Base-by-base conservation (phyloP, 2,797 vertebrate species). In the Ataeniobius toweri region DNA sequence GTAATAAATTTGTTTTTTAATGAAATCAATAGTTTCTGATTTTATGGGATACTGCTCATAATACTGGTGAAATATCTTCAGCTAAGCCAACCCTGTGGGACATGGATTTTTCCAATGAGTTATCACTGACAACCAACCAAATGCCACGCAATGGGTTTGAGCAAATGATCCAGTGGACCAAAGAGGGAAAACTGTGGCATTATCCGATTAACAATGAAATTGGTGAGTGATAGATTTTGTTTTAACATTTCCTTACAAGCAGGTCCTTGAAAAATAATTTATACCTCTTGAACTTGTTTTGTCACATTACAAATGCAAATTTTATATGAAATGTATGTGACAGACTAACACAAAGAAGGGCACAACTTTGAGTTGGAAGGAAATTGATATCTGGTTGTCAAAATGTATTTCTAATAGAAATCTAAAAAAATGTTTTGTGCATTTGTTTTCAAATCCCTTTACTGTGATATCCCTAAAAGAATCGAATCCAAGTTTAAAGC, bases 111-210 rank as follows among this genome's bases (percentile, higher is more conserved):
- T 97, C 96, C 0, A 93, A 95, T 81, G 83, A 95, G 56, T 79
- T 99, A 73, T 94, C 94, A 6, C 69, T 80, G 53, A 26, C 88
- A 5, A 85, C 82, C 65, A 92, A 96, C 36, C 95, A 95, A 58
- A 84, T 78, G 53, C 96, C 96, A 24, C 94, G 93, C 7, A 99
- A 98, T 0, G 96, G 95, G 28, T 95, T 99, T 87, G 97, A 99
- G 81, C 97, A 99, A 90, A 97, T 98, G 97, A 97, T 99, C 78
- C 94, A 97, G 88, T 99, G 97, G 98, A 99, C 97, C 16, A 96
- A 95, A 89, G 96, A 98, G 18, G 98, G 97, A 18, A 98, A 96
- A 84, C 84, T 99, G 73, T 99, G 98, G 98, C 94, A 95, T 56
- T 99, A 96, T 81, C 98, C 98, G n/a, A 84, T 99, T 86, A 89